Evolutionary conservation across 2,797 vertebrate genomes (phyloP).

Genomic region (Helicolenus hilgendorfi): DNA sequence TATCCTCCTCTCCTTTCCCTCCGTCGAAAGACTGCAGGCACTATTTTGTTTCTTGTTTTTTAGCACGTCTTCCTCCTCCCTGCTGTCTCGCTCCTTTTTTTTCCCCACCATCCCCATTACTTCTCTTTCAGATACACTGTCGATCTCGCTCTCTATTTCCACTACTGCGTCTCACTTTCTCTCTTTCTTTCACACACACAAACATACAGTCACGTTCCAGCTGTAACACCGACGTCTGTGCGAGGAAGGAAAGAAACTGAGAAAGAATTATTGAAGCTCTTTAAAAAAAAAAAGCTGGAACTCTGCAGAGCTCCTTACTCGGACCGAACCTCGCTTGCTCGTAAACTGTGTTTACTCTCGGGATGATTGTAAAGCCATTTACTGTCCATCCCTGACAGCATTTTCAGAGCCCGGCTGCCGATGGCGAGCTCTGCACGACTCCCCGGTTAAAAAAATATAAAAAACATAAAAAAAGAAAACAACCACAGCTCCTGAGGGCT

Average conservation of each 20-base stretch:
- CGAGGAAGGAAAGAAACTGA: constrained; percentile 28
- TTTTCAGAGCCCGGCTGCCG: constrained; percentile 40
- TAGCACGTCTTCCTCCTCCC: constrained; percentile 23
- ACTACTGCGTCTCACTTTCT: background rate
- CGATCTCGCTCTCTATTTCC: constrained; percentile 4
- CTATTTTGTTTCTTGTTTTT: constrained; percentile 52
- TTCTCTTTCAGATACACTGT: constrained; percentile 12
- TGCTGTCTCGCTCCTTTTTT: background rate
- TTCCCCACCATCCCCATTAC: background rate
- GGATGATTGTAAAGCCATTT: constrained; percentile 75
- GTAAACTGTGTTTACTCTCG: constrained; percentile 81
- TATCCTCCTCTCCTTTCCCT: constrained; percentile 60
- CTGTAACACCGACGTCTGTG: constrained; percentile 25
- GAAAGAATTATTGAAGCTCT: constrained; percentile 33
- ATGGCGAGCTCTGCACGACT: constrained; percentile 28
- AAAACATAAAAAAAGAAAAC: constrained; percentile 14
- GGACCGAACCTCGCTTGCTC: constrained; percentile 57
- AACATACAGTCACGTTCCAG: constrained; percentile 11
- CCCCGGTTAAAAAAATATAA: constrained; percentile 4
- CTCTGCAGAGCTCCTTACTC: constrained; percentile 53
- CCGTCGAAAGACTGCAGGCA: constrained; percentile 54
- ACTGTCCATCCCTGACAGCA: constrained; percentile 47
- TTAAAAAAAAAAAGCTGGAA: constrained; percentile 36
- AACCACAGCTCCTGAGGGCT: constrained; percentile 36
- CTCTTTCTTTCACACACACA: constrained; percentile 9